Evolutionary conservation across 1,140 invertebrate genomes (phyloP), one percentile per base, ranked within the genome.

Genomic region (Zaprionus ornatus): DNA sequence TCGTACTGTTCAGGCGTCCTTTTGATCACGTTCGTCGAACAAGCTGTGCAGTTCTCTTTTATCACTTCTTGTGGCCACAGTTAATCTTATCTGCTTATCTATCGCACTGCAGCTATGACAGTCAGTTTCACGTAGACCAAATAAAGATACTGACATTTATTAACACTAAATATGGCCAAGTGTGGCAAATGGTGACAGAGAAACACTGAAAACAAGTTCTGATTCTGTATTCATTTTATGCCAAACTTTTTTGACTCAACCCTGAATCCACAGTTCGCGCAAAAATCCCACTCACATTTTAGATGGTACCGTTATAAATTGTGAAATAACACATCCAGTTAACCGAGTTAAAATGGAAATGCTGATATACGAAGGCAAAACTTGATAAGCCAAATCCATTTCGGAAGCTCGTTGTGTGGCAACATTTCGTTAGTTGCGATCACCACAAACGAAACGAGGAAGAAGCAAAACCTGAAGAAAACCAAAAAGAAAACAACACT

Each of bases 41-140:
- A 61, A 77, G 42, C 59, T 64, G 67, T 81, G 69, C 76, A 77
- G 50, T 77, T 74, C n/a, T 82, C 48, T 82, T 12, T 37, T 85
- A 85, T 85, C 82, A 45, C 45, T 59, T 57, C 62, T 29, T 59
- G 35, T 19, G 19, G 17, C 17, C 59, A 48, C 56, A 67, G 66
- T 79, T 86, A 86, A 85, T 85, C 82, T 85, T 85, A 83, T 83
- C 81, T 73, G 17, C 10, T 57, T 69, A 68, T 68, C 71, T 67
- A 45, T 17, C 48, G n/a, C 55, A 48, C 13, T 66, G 70, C 70
- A 73, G 63, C n/a, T 59, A 55, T 37, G 54, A 52, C 54, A 48
- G 40, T 56, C 13, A 12, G 19, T 3, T 23, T 21, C 17, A 9
- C n/a, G 40, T 17, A 45, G 40, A 45, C 40, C 40, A 45, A 25